Percentiles rank a stretch among this genome's conserved stretches.
Evolutionary conservation across 2,113 vertebrate species (phyloP).

Genomic region (Cygnus atratus): DNA sequence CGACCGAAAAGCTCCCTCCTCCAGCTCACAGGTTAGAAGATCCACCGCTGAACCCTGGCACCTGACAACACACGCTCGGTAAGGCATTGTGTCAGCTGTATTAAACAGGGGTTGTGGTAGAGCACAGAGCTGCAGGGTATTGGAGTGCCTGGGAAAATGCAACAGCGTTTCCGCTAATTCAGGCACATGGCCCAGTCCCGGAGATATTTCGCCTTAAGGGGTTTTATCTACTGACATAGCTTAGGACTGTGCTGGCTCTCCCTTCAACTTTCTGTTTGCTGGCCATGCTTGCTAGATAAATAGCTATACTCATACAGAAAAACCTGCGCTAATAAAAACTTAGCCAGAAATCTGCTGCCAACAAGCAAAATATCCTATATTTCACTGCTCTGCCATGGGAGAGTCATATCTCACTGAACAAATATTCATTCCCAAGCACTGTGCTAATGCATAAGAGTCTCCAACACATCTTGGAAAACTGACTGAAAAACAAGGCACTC

Average conservation of each 20-base stretch:
- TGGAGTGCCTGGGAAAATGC: slow-evolving; percentile 27
- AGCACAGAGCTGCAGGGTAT: slow-evolving; percentile 4
- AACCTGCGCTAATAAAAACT: slow-evolving; percentile 62
- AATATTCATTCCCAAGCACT: slow-evolving; percentile 56
- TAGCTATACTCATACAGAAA: slow-evolving; percentile 48
- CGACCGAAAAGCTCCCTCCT: neutral
- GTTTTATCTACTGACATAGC: slow-evolving; percentile 35
- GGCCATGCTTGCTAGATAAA: slow-evolving; percentile 57
- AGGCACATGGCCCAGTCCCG: slow-evolving; percentile 33
- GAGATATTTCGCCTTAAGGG: slow-evolving; percentile 12
- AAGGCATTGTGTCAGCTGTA: neutral
- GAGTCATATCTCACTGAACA: slow-evolving; percentile 57
- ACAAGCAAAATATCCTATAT: slow-evolving; percentile 64
- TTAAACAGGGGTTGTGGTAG: neutral
- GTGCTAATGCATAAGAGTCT: slow-evolving; percentile 38
- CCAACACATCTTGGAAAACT: slow-evolving; percentile 18
- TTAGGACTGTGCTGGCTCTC: slow-evolving; percentile 40
- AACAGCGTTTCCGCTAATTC: slow-evolving; percentile 15
- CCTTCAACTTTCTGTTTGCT: slow-evolving; percentile 52
- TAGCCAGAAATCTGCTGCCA: slow-evolving; percentile 68
- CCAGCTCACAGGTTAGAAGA: neutral
- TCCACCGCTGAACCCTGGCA: neutral
- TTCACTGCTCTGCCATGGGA: slow-evolving; percentile 48
- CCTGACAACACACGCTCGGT: neutral
- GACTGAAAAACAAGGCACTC: neutral